Conservation (phyloP, 2,797 vertebrate genomes). For the Halcyon badia region DNA sequence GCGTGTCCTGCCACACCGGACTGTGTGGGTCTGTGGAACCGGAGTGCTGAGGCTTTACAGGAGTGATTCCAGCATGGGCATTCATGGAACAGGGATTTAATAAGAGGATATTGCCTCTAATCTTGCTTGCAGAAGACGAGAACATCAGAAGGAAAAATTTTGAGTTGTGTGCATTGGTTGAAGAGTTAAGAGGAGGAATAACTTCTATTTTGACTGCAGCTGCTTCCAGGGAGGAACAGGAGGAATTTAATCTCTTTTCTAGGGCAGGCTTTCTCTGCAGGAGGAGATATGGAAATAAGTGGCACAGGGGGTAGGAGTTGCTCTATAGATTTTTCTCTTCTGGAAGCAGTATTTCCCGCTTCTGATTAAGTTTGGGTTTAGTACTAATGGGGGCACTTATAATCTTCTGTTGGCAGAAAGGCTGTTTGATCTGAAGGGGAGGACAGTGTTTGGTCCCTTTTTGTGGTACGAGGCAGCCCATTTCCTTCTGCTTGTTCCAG, state of each 20-base stretch:
- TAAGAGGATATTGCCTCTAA: neutral
- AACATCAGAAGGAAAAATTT: neutral
- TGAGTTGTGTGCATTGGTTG: accelerated
- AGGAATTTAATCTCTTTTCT: neutral
- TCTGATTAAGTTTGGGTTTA: neutral
- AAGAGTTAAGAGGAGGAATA: neutral
- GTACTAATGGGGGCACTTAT: neutral
- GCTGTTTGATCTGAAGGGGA: neutral
- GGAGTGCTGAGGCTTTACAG: neutral
- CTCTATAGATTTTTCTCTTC: neutral
- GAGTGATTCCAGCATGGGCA: neutral
- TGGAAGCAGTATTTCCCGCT: neutral
- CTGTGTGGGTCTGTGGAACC: neutral
- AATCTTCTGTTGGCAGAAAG: neutral
- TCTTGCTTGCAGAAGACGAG: neutral
- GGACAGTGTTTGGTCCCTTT: neutral
- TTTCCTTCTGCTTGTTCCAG: neutral
- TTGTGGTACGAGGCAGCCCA: neutral
- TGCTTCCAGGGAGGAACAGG: neutral
- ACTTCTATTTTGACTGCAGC: neutral
- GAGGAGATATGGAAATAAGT: neutral
- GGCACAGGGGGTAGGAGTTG: neutral
- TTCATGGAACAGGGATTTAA: neutral
- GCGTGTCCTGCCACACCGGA: neutral
- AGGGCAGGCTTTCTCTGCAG: neutral